A percentile compares a stretch with the other conserved stretches of the same genome.
Conservation (phyloP, 2,888 invertebrate genomes). For the Ctenicera cuprea region DNA sequence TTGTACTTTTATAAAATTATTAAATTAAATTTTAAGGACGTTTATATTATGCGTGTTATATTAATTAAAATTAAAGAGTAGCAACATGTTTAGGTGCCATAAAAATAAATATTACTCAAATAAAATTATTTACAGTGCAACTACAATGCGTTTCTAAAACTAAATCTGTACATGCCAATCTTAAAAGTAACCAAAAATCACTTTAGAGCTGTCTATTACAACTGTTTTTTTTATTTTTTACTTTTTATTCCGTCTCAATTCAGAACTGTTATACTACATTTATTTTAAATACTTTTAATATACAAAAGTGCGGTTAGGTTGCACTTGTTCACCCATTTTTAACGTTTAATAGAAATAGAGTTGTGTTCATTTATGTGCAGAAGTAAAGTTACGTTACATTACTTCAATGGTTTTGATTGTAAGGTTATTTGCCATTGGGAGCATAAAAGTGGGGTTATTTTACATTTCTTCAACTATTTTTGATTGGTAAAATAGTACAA, state of each 20-base stretch:
- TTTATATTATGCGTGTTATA: slow-evolving; percentile 17
- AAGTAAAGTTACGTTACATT: too few relatives aligned
- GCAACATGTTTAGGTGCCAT: slow-evolving; percentile 9
- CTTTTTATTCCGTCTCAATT: slow-evolving; percentile 10
- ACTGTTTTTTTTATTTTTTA: not conserved
- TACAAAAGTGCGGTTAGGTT: too few relatives aligned
- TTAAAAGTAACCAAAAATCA: slow-evolving; percentile 16
- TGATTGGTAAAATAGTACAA: too few relatives aligned
- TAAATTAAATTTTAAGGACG: slow-evolving; percentile 17
- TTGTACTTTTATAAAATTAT: slow-evolving; percentile 50
- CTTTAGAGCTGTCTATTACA: slow-evolving; percentile 23
- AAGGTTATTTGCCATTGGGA: too few relatives aligned
- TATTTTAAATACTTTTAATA: not conserved
- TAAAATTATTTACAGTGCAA: slow-evolving; percentile 27
- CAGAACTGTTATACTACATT: not conserved
- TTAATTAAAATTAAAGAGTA: slow-evolving; percentile 6
- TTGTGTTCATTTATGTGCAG: too few relatives aligned
- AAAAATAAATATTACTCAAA: slow-evolving; percentile 17
- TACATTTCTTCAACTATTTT: too few relatives aligned
- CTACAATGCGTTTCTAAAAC: slow-evolving; percentile 4
- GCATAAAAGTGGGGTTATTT: too few relatives aligned
- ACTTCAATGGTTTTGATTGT: too few relatives aligned
- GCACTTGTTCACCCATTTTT: too few relatives aligned
- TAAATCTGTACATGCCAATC: slow-evolving; percentile 22
- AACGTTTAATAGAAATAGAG: too few relatives aligned